Evolutionary conservation across 2,797 vertebrate species (phyloP).

Genomic region (Bovichtus variegatus): DNA sequence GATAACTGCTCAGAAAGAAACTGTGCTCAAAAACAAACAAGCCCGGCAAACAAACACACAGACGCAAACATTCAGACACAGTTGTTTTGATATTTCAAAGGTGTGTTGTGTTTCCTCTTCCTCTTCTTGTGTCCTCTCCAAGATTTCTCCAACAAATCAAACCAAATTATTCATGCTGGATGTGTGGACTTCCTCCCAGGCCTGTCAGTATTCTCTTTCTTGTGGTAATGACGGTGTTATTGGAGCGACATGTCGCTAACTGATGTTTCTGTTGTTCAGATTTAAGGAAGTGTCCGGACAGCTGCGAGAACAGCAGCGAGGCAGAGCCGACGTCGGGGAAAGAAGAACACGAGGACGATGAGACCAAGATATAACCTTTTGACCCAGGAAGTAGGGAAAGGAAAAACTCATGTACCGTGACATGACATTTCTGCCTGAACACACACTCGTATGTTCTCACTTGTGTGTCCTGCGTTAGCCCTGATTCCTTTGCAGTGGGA

Average conservation of each 20-base stretch:
- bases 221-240: slow-evolving; percentile 82
- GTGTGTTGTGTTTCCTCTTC: slow-evolving; percentile 82
- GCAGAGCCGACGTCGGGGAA: slow-evolving; percentile 64
- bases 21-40: slow-evolving; percentile 84
- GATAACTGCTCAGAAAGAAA: slow-evolving; percentile 79
- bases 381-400: slow-evolving; percentile 69
- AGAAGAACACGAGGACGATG: slow-evolving; percentile 61
- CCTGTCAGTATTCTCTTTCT: slow-evolving; percentile 83
- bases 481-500: slow-evolving; percentile 17
- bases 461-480: background rate
- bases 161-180: slow-evolving; percentile 86
- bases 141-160: slow-evolving; percentile 85
- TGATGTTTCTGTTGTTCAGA: slow-evolving; percentile 88
- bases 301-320: slow-evolving; percentile 70
- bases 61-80: slow-evolving; percentile 81
- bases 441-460: background rate
- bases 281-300: slow-evolving; percentile 87
- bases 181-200: slow-evolving; percentile 80
- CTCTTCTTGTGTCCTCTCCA: slow-evolving; percentile 84
- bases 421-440: background rate
- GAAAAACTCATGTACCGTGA: slow-evolving; percentile 10
- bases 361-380: slow-evolving; percentile 78
- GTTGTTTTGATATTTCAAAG: slow-evolving; percentile 89
- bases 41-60: slow-evolving; percentile 79
- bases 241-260: slow-evolving; percentile 71